Evolutionary conservation across 2,113 vertebrate species (phyloP), one percentile per base, ranked within the genome.

Genomic region (Speoplatyrhinus poulsoni): DNA sequence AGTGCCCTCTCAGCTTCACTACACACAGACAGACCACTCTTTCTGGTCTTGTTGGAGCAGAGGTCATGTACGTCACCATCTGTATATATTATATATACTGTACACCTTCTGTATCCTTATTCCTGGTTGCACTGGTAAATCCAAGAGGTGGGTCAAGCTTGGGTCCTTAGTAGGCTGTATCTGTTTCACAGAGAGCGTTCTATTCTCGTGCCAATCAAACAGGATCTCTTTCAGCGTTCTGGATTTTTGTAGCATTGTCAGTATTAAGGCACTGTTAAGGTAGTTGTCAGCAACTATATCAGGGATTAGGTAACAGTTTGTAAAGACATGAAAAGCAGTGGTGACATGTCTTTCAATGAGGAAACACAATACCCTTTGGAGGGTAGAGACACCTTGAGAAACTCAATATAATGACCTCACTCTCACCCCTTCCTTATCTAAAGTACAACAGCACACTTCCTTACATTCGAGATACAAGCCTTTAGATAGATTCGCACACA

Each of bases 371-470:
- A 33, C 12, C 47, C 48, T 6, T 9, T 7, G 32, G 53, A 16
- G n/a, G 56, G 65, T 36, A 12, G 58, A 26, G 65, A 12, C 33
- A 70, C 55, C 56, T 46, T 56, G 46, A 62, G 47, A 70, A 71
- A 77, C 16, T 55, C 62, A 65, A 52, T 6, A 6, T 33, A 36
- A 61, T 46, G 46, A 47, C 36, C 33, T 11, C 56, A 17, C 46
- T 69, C n/a, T 1, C 19, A 36, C 5, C 19, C 55, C 9, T 50
- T 6, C 56, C 56, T 55, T 58, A 13, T 60, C 33, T n/a, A 36
- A 26, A 8, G 36, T 46, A 13, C 12, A 15, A 4, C 5, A 41
- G 8, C 13, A 60, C 33, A 60, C n/a, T 48, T 33, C 9, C 33
- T 8, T 41, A 41, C 55, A 11, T 57, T 17, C 19, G 54, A 60